These are phyloP conservation scores for Ptychochromis oligacanthus DNA, from an alignment of 2,113 vertebrate species.

Conservation along the genomic window DNA sequence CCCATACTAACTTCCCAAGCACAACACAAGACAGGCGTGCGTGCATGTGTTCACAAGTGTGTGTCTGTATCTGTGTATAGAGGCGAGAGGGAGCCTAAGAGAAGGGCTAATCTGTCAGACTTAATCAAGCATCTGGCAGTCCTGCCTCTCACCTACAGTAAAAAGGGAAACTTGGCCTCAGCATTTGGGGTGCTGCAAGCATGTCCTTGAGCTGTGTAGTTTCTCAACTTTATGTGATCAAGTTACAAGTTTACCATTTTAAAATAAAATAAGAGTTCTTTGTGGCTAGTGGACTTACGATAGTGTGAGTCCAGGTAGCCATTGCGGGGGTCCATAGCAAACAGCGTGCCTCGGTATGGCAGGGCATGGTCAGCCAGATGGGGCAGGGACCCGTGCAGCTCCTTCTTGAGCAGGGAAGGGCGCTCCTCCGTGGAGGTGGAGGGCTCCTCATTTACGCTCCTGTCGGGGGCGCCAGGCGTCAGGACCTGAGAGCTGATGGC, in stretches of 20 bases:
- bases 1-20: conserved; percentile 85
- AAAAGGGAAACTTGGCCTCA: conserved; percentile 44
- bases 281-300: conserved; percentile 82
- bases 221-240: conserved; percentile 8
- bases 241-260: background rate
- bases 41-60: conserved; percentile 76
- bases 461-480: conserved; percentile 77
- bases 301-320: conserved; percentile 96
- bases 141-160: conserved; percentile 86
- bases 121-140: conserved; percentile 87
- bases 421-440: conserved; percentile 96
- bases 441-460: conserved; percentile 92
- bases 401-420: conserved; percentile 95
- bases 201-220: conserved; percentile 53
- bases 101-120: conserved; percentile 89
- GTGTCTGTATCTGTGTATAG: conserved; percentile 50
- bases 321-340: conserved; percentile 94
- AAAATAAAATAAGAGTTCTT: background rate
- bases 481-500: conserved; percentile 89
- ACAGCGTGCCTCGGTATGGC: conserved; percentile 91
- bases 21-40: conserved; percentile 84
- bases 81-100: conserved; percentile 13
- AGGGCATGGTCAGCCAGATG: conserved; percentile 91
- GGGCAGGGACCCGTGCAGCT: conserved; percentile 91
- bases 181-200: conserved; percentile 9